Percentiles rank a stretch among this genome's conserved stretches.
These are phyloP conservation scores for Brachyalestes nurse DNA, from an alignment of 2,797 vertebrate species.

Conservation along the genomic window DNA sequence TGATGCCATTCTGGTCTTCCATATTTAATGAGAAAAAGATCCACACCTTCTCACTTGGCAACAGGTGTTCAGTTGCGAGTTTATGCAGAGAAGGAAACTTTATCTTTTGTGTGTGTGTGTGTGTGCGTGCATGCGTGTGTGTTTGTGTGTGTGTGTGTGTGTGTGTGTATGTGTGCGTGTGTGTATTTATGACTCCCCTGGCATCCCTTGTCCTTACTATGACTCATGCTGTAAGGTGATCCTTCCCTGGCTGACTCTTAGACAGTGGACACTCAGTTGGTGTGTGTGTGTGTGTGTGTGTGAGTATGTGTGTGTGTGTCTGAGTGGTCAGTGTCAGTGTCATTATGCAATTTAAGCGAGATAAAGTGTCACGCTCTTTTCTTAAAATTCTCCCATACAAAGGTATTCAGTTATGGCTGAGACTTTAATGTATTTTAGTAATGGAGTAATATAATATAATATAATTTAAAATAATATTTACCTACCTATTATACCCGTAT, in stretches of 20 bases:
- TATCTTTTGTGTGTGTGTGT: constrained; percentile 60
- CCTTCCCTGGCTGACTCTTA: constrained; percentile 29
- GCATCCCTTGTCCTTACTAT: constrained; percentile 28
- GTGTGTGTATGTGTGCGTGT: constrained; percentile 57
- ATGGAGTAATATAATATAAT: too few species aligned
- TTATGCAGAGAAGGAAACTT: constrained; percentile 66
- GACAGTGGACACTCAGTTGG: constrained; percentile 46
- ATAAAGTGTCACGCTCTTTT: constrained; percentile 24
- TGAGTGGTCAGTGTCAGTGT: neutral
- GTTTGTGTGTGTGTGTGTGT: constrained; percentile 54
- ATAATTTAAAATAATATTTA: too few species aligned
- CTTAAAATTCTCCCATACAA: neutral
- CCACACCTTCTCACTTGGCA: constrained; percentile 65
- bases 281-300: constrained; percentile 37
- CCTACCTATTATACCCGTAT: too few species aligned
- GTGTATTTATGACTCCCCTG: constrained; percentile 42
- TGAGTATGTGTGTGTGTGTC: constrained; percentile 22
- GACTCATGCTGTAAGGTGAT: constrained; percentile 49
- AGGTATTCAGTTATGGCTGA: neutral
- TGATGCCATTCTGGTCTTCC: constrained; percentile 60
- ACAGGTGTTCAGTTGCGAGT: constrained; percentile 71
- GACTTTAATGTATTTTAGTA: too few species aligned
- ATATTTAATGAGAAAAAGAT: constrained; percentile 74
- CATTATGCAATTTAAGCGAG: constrained; percentile 17
- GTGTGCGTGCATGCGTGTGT: constrained; percentile 55